These are phyloP conservation scores for Brotula barbata DNA, from an alignment of 2,797 vertebrate genomes.

Conservation along the genomic window DNA sequence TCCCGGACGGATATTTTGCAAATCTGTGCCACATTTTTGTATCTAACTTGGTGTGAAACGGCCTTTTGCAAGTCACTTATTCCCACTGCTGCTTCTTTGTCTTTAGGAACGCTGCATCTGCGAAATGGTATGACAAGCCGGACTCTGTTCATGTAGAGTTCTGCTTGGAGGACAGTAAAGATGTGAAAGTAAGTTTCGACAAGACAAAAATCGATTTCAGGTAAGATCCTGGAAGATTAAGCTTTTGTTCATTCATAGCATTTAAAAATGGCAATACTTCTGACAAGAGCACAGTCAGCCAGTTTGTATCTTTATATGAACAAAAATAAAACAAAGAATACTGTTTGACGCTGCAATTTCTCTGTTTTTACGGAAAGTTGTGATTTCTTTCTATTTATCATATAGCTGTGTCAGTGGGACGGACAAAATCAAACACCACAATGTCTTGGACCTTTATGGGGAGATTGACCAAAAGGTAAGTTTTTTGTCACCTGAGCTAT, in stretches of 20 bases:
- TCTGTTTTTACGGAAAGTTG: background rate
- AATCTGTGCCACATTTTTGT: too few species aligned
- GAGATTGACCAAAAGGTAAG: slow-evolving; percentile 80
- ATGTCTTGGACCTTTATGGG: slow-evolving; percentile 77
- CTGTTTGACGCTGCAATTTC: too few species aligned
- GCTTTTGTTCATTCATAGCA: background rate
- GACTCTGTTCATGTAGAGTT: slow-evolving; percentile 95
- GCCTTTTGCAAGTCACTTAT: slow-evolving; percentile 4
- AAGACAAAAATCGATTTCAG: slow-evolving; percentile 90
- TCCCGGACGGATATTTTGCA: too few species aligned
- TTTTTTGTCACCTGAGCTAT: too few species aligned
- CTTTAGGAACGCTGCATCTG: slow-evolving; percentile 90
- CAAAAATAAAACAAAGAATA: too few species aligned
- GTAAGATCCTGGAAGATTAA: slow-evolving; percentile 65
- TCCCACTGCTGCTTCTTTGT: slow-evolving; percentile 8
- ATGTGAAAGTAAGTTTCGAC: slow-evolving; percentile 89
- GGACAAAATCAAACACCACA: slow-evolving; percentile 76
- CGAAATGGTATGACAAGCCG: slow-evolving; percentile 96
- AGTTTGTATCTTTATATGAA: too few species aligned
- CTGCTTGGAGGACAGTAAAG: slow-evolving; percentile 96
- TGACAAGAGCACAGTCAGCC: background rate
- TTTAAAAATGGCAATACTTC: background rate
- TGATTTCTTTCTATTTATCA: slow-evolving; percentile 3
- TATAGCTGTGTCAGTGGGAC: slow-evolving; percentile 77
- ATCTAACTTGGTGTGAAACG: too few species aligned